Conservation (phyloP, 2,888 invertebrate genomes). For the Yponomeuta plumbellus region DNA sequence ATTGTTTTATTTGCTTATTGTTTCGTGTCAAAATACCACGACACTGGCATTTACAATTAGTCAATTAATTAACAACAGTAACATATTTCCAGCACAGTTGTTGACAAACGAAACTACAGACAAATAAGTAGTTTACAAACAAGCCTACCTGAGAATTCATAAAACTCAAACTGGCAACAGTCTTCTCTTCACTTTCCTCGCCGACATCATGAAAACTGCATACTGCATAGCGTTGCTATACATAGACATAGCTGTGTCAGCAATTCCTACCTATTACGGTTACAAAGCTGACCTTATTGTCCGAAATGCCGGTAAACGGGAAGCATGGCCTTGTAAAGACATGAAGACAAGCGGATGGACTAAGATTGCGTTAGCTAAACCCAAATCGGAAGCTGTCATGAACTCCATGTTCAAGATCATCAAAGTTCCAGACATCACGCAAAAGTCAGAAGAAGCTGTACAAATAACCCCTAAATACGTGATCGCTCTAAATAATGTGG, state of each 20-base stretch:
- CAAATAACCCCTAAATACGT: neutral
- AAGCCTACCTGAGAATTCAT: neutral
- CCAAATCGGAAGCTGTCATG: neutral
- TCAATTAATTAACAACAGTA: neutral
- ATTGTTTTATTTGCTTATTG: neutral
- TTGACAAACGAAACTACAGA: neutral
- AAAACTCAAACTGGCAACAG: neutral
- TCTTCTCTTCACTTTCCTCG: neutral
- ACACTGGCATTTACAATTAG: neutral
- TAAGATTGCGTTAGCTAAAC: neutral
- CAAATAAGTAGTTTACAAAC: neutral
- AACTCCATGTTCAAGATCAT: neutral
- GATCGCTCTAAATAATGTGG: neutral
- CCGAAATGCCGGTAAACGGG: neutral
- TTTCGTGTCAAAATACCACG: neutral
- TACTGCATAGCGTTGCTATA: neutral
- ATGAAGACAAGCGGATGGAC: neutral
- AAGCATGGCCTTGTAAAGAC: neutral
- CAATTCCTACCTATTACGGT: neutral
- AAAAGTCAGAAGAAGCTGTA: neutral
- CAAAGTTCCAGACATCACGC: neutral
- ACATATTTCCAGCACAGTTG: neutral
- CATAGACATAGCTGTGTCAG: neutral
- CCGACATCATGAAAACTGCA: neutral
- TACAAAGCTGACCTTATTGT: neutral